These are phyloP conservation scores for Aphidoletes aphidimyza DNA, from an alignment of 2,888 invertebrate genomes.

Conservation along the genomic window DNA sequence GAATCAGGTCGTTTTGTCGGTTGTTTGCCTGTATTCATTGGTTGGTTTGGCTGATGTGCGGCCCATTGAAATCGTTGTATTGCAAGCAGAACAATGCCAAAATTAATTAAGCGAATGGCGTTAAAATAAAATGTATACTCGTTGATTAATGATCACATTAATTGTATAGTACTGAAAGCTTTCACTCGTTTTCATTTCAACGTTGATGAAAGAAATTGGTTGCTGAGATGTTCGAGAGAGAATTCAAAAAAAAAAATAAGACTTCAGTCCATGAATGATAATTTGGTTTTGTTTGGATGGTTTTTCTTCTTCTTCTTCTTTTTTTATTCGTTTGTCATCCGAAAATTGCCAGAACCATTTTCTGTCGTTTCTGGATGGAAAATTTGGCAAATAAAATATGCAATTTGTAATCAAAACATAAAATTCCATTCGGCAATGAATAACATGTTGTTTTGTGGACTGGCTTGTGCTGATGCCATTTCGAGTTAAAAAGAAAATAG, in stretches of 20 bases:
- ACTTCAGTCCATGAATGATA: slow-evolving; percentile 2
- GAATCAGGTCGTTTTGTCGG: slow-evolving; percentile 11
- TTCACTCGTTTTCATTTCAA: neutral
- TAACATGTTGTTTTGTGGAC: neutral
- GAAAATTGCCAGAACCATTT: neutral
- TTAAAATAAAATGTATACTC: slow-evolving; percentile 44
- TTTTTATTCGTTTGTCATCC: neutral
- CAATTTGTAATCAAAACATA: slow-evolving; percentile 45
- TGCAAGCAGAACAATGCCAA: slow-evolving; percentile 33
- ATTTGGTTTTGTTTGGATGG: neutral
- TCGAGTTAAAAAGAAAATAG: neutral
- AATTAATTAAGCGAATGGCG: slow-evolving; percentile 43
- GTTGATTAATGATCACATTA: slow-evolving; percentile 54
- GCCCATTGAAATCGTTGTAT: neutral
- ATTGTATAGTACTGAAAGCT: slow-evolving; percentile 36
- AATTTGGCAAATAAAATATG: slow-evolving; percentile 28
- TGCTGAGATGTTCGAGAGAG: too few relatives aligned
- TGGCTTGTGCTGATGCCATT: neutral
- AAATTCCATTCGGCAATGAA: neutral
- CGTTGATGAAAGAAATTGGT: slow-evolving; percentile 8
- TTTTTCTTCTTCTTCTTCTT: neutral
- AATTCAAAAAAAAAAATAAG: neutral
- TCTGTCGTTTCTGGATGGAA: neutral
- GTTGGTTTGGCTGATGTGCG: too few relatives aligned
- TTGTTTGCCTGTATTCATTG: neutral